Evolutionary conservation across 1,140 invertebrate genomes (phyloP).

Genomic region (Drosophila teissieri): DNA sequence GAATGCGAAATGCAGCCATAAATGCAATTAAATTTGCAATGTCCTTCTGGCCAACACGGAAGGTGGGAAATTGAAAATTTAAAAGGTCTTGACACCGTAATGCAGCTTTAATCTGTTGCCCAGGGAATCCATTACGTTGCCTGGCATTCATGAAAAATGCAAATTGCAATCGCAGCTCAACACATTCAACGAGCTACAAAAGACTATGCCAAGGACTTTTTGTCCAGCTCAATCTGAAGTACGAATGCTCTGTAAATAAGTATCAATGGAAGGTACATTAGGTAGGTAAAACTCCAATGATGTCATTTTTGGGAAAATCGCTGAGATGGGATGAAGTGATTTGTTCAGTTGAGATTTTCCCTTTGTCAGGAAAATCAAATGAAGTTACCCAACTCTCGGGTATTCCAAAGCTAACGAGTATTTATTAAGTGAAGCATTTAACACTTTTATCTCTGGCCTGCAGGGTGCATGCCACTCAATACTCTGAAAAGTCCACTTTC

Average conservation of each 20-base stretch:
- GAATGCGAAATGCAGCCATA: constrained; percentile 21
- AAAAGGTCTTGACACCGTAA: constrained; percentile 44
- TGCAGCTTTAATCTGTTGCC: constrained; percentile 44
- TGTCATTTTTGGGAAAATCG: too few species aligned
- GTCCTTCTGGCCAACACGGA: constrained; percentile 6
- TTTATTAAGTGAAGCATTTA: background rate
- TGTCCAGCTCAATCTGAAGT: background rate
- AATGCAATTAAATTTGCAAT: constrained; percentile 49
- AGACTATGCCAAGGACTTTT: background rate
- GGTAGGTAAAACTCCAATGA: too few species aligned
- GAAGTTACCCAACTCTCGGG: too few species aligned
- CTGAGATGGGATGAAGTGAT: too few species aligned
- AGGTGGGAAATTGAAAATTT: constrained; percentile 45
- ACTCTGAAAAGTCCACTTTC: constrained; percentile 19
- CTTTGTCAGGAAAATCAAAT: background rate
- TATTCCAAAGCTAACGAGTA: background rate
- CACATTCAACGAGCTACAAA: constrained; percentile 24
- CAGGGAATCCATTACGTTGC: constrained; percentile 35
- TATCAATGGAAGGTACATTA: background rate
- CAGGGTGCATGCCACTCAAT: constrained; percentile 4
- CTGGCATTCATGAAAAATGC: constrained; percentile 36
- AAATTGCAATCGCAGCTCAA: constrained; percentile 46
- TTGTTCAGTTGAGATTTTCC: background rate
- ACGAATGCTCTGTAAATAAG: constrained; percentile 8
- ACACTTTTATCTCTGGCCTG: background rate